Evolutionary conservation across 1,140 invertebrate genomes (phyloP).

Genomic region (Andricus grossulariae): DNA sequence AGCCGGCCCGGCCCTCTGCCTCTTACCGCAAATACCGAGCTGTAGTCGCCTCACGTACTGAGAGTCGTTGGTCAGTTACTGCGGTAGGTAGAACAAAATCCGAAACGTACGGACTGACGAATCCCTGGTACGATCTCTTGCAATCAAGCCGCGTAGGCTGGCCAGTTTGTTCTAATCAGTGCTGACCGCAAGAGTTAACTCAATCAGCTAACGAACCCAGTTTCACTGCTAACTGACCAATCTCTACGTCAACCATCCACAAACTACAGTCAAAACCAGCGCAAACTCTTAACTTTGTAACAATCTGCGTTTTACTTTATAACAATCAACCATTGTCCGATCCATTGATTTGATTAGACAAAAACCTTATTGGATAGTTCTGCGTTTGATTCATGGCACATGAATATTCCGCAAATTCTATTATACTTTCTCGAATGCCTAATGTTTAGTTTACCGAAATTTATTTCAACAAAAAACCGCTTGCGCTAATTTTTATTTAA

Average conservation of each 20-base stretch:
- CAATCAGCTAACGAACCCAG: constrained; percentile 73
- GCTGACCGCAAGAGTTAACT: constrained; percentile 72
- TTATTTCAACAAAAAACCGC: too few species aligned
- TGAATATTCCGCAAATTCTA: too few species aligned
- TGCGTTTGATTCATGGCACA: background rate
- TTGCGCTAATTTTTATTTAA: too few species aligned
- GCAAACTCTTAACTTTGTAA: constrained; percentile 61
- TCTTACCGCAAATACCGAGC: constrained; percentile 45
- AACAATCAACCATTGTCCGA: background rate
- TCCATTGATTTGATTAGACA: background rate
- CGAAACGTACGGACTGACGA: constrained; percentile 45
- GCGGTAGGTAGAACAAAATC: constrained; percentile 58
- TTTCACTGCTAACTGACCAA: constrained; percentile 62
- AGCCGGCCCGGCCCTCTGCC: constrained; percentile 46
- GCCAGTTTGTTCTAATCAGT: constrained; percentile 75
- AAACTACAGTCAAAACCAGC: constrained; percentile 51
- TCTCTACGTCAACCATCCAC: constrained; percentile 47
- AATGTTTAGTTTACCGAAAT: too few species aligned
- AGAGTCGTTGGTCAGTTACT: constrained; percentile 49
- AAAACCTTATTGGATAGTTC: background rate
- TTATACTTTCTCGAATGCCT: too few species aligned
- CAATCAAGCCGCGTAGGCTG: constrained; percentile 72
- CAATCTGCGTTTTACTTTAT: background rate
- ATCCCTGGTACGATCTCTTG: constrained; percentile 59
- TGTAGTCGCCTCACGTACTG: constrained; percentile 60